These are phyloP conservation scores for rat (Rattus norvegicus) DNA, from an alignment of 2,113 vertebrate genomes.

Conservation along the genomic window GRCr8 NC_086021.1:45473001-45473500, in stretches of 20 bases:
- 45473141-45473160: neutral
- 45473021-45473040: neutral
- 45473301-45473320: neutral
- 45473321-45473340: neutral
- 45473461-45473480: neutral
- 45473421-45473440: neutral
- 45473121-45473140: neutral
- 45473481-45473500: no score
- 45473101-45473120: neutral
- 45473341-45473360: neutral
- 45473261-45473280: neutral
- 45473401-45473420: neutral
- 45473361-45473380: neutral
- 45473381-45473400: neutral
- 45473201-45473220: neutral
- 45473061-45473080: constrained; percentile 5
- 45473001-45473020: neutral
- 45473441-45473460: neutral
- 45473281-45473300: neutral
- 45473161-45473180: neutral
- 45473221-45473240: neutral
- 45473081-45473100: neutral
- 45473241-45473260: neutral
- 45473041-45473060: neutral
- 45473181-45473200: neutral